These are phyloP conservation scores for Chamaetylas fuelleborni DNA, from an alignment of 2,113 vertebrate genomes.

Conservation along the genomic window DNA sequence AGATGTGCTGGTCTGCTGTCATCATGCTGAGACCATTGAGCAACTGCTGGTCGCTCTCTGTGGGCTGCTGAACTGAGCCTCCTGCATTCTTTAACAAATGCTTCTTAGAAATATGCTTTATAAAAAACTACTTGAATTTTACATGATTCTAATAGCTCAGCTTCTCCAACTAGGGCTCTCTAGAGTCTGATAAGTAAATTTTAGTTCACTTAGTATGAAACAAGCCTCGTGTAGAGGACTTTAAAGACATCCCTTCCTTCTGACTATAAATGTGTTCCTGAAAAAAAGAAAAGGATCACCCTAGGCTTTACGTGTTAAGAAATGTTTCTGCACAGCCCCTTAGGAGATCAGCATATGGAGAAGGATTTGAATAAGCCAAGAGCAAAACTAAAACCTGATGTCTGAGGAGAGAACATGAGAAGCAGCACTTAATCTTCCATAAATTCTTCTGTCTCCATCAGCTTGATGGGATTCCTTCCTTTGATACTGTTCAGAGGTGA, in stretches of 20 bases:
- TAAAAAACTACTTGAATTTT: neutral
- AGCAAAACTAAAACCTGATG: neutral
- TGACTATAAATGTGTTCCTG: neutral
- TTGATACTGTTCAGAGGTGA: neutral
- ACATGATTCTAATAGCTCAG: neutral
- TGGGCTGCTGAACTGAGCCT: neutral
- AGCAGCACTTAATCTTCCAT: neutral
- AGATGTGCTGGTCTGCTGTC: neutral
- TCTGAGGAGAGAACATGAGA: neutral
- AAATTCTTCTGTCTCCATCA: neutral
- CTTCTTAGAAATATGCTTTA: neutral
- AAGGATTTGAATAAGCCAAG: neutral
- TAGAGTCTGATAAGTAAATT: neutral
- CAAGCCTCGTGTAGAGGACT: neutral
- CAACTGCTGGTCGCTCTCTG: neutral
- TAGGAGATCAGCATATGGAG: neutral
- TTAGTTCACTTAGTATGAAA: neutral
- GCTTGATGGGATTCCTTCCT: neutral
- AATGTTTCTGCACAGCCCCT: neutral
- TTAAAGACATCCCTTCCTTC: neutral
- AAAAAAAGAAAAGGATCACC: neutral
- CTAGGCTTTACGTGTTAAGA: neutral
- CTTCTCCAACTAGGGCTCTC: neutral
- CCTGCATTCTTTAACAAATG: neutral
- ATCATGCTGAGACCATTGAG: neutral